Evolutionary conservation across 23 tunicate species (phyloP).

Genomic region (Ascidia mentula): DNA sequence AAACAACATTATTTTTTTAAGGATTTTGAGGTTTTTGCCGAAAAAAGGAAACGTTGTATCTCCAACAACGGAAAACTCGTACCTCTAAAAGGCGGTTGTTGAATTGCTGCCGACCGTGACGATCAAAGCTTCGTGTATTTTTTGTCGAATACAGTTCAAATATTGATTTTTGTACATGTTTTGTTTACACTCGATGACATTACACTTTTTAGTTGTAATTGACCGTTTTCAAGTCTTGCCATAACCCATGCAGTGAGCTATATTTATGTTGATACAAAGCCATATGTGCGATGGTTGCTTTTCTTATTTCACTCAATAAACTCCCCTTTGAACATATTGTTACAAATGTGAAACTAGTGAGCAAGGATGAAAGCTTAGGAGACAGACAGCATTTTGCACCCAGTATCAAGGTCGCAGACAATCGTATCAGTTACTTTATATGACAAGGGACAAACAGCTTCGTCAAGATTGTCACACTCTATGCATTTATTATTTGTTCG

Average conservation of each 20-base stretch:
- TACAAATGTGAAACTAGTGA: too few relatives aligned
- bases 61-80: slow-evolving; percentile 51
- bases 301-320: slow-evolving; percentile 3
- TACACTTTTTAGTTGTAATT: background rate
- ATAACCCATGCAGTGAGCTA: slow-evolving; percentile 6
- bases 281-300: slow-evolving; percentile 1
- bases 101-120: background rate
- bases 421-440: too few relatives aligned
- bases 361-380: too few relatives aligned
- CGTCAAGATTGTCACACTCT: too few relatives aligned
- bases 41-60: slow-evolving; percentile 30
- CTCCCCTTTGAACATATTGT: too few relatives aligned
- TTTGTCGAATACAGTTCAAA: background rate
- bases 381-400: too few relatives aligned
- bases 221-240: background rate
- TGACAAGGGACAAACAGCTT: too few relatives aligned
- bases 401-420: too few relatives aligned
- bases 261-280: slow-evolving; percentile 3
- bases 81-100: slow-evolving; percentile 41
- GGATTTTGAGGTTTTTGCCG: slow-evolving; percentile 66
- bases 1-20: too few relatives aligned
- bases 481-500: too few relatives aligned
- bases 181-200: slow-evolving; percentile 5
- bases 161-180: background rate
- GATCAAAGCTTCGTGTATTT: too few relatives aligned